phyloP scores from a whole-genome alignment of 2,888 invertebrate genomes.

The Drosophila villosipedis region DNA sequence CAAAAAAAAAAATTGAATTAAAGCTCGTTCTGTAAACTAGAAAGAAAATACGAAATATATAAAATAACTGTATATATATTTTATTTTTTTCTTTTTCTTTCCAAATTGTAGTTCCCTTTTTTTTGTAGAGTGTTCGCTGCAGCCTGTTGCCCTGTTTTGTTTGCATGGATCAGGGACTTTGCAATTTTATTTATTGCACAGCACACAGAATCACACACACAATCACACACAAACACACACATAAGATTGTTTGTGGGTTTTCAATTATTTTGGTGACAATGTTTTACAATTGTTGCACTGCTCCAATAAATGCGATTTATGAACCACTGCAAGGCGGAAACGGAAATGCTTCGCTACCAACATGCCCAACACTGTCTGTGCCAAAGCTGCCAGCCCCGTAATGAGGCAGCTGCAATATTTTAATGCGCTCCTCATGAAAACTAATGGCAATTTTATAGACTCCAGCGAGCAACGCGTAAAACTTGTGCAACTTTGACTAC shows the following conservation, averaged over 20 bases:
- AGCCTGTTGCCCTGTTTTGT: constrained; percentile 27
- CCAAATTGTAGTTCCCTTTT: background rate
- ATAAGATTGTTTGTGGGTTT: constrained; percentile 46
- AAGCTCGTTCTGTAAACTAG: background rate
- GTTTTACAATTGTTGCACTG: constrained; percentile 44
- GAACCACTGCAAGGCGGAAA: constrained; percentile 33
- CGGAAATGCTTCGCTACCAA: constrained; percentile 46
- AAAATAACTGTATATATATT: background rate
- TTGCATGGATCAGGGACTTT: constrained; percentile 35
- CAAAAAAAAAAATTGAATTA: background rate
- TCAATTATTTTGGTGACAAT: constrained; percentile 60
- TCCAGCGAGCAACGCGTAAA: constrained; percentile 18
- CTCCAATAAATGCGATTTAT: constrained; percentile 76
- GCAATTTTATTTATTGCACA: constrained; percentile 69
- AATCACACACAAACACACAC: background rate
- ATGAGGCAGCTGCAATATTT: constrained; percentile 50
- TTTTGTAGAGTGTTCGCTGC: constrained; percentile 16
- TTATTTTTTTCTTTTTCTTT: background rate
- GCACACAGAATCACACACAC: constrained; percentile 8
- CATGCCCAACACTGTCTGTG: constrained; percentile 24
- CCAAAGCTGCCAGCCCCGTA: constrained; percentile 35
- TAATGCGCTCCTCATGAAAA: constrained; percentile 43
- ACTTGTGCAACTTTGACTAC: constrained; percentile 24
- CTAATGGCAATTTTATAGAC: constrained; percentile 60
- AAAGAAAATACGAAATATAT: background rate